A percentile compares a stretch with the other conserved stretches of the same genome.
These are phyloP conservation scores for Callinectes sapidus DNA, from an alignment of 2,888 invertebrate species.

Conservation along the genomic window DNA sequence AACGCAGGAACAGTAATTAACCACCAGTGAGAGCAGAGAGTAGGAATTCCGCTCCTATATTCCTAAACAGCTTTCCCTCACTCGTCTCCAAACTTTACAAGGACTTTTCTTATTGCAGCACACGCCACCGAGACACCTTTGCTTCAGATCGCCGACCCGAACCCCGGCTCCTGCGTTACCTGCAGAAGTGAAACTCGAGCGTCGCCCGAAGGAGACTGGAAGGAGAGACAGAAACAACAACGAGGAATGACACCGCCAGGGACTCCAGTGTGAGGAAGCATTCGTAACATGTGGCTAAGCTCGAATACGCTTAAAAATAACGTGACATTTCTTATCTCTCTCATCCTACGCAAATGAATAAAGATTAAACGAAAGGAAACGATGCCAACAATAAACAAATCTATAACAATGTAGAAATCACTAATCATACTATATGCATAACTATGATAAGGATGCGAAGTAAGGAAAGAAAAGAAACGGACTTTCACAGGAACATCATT, in stretches of 20 bases:
- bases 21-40: too few relatives aligned
- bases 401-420: neutral
- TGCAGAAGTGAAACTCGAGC: constrained; percentile 41
- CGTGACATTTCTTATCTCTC: neutral
- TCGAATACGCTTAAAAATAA: neutral
- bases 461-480: neutral
- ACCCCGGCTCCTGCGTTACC: constrained; percentile 53
- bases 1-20: too few relatives aligned
- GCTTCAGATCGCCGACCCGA: constrained; percentile 53
- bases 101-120: neutral
- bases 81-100: neutral
- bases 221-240: neutral
- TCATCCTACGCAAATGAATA: neutral
- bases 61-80: neutral
- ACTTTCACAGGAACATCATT: neutral
- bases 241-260: neutral
- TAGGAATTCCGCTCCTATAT: neutral
- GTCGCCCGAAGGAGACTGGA: neutral
- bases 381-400: neutral
- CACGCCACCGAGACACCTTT: constrained; percentile 28
- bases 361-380: neutral
- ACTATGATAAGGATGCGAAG: neutral
- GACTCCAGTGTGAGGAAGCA: neutral
- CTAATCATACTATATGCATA: neutral
- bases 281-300: neutral